These are phyloP conservation scores for Enteromius thamalakanensis DNA, from an alignment of 2,797 vertebrate genomes.

Conservation along the genomic window DNA sequence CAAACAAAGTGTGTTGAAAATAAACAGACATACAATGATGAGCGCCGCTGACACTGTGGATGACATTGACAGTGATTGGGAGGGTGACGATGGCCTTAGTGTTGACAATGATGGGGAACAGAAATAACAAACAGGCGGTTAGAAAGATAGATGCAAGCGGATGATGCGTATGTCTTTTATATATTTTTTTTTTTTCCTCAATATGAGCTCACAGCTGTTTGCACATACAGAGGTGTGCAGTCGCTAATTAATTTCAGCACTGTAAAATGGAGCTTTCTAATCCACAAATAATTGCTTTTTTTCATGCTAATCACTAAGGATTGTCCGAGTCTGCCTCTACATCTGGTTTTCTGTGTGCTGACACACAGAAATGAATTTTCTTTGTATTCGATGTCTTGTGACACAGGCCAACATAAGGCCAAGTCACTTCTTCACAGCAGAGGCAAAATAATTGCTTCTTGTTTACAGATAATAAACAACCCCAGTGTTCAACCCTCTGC, in stretches of 20 bases:
- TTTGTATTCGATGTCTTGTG: slow-evolving; percentile 64
- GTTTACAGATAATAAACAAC: slow-evolving; percentile 64
- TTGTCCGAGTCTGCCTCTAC: slow-evolving; percentile 52
- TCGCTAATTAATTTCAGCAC: slow-evolving; percentile 34
- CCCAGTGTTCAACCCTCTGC: slow-evolving; percentile 30
- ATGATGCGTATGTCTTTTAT: background rate
- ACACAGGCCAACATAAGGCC: slow-evolving; percentile 53
- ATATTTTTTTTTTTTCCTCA: slow-evolving; percentile 1
- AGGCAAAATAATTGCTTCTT: slow-evolving; percentile 62
- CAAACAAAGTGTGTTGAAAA: slow-evolving; percentile 7
- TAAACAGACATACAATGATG: slow-evolving; percentile 14
- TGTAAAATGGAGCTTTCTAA: slow-evolving; percentile 16
- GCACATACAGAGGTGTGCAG: slow-evolving; percentile 10
- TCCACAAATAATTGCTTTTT: slow-evolving; percentile 64
- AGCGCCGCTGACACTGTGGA: slow-evolving; percentile 32
- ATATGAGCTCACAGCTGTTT: slow-evolving; percentile 25
- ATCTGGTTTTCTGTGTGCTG: slow-evolving; percentile 56
- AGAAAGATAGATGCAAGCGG: background rate
- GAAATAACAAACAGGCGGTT: slow-evolving; percentile 9
- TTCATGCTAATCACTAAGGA: slow-evolving; percentile 60
- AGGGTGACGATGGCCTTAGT: slow-evolving; percentile 16
- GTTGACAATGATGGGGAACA: slow-evolving; percentile 29
- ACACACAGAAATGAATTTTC: slow-evolving; percentile 70
- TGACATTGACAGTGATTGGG: slow-evolving; percentile 39
- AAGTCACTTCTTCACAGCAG: slow-evolving; percentile 53